Conservation (phyloP, 2,888 invertebrate species). For the Sialis lutaria region DNA sequence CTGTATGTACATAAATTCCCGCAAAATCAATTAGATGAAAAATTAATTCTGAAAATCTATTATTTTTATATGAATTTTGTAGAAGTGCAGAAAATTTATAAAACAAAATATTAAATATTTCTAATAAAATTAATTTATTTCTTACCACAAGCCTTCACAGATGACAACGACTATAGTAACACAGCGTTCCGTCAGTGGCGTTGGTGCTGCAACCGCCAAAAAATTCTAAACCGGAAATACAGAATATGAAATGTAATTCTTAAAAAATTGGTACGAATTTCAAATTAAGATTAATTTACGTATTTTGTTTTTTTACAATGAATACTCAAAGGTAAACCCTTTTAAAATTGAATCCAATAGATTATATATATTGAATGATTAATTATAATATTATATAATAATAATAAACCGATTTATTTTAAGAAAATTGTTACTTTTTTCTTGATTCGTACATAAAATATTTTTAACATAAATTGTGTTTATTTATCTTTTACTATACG, state of each 20-base stretch:
- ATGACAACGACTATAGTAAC: conserved; percentile 10
- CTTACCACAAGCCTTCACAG: not conserved
- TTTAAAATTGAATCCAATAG: not conserved
- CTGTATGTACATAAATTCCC: not conserved
- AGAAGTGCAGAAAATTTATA: not conserved
- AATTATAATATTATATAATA: too few relatives aligned
- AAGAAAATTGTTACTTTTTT: too few relatives aligned
- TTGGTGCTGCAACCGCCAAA: conserved; percentile 22
- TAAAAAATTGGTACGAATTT: not conserved
- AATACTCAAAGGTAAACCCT: not conserved
- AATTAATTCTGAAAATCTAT: conserved; percentile 24
- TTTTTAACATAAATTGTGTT: too few relatives aligned
- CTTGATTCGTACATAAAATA: too few relatives aligned
- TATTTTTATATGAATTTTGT: conserved; percentile 15
- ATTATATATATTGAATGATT: not conserved
- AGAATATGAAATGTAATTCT: not conserved
- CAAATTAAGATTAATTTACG: not conserved
- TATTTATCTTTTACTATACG: too few relatives aligned
- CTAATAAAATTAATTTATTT: not conserved
- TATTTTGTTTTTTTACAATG: not conserved
- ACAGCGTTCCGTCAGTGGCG: conserved; percentile 23
- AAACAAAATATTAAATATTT: not conserved
- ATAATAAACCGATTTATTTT: too few relatives aligned
- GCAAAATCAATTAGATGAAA: conserved; percentile 12
- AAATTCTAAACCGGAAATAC: conserved; percentile 9